These are phyloP conservation scores for Semibalanus balanoides DNA, from an alignment of 1,140 invertebrate species.

Conservation along the genomic window DNA sequence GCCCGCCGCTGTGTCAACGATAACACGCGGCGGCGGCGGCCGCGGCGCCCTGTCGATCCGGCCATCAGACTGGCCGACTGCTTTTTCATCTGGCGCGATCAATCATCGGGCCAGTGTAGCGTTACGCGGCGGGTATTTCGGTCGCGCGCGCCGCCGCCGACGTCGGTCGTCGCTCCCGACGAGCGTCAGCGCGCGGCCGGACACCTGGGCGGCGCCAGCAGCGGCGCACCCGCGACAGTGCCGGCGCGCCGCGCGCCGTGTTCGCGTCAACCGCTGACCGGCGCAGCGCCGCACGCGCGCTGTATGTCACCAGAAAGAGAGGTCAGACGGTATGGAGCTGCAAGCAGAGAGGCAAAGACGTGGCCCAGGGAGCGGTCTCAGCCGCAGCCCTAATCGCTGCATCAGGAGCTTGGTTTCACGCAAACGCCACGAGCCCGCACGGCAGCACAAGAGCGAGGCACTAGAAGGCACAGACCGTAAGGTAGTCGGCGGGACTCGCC, in stretches of 20 bases:
- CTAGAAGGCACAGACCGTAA: too few relatives aligned
- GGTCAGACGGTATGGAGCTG: too few relatives aligned
- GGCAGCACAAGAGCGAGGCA: too few relatives aligned
- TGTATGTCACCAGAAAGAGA: neutral
- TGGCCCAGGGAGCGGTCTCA: too few relatives aligned
- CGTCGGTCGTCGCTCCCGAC: neutral
- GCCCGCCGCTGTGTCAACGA: neutral
- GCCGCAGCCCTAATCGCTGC: too few relatives aligned
- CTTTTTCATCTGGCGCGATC: neutral
- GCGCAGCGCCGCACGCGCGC: too few relatives aligned
- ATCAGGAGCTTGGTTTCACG: too few relatives aligned
- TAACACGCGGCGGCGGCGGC: neutral
- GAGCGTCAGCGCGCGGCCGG: too few relatives aligned
- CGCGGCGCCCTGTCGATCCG: neutral
- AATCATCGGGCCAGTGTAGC: conserved; percentile 1
- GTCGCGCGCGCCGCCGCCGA: too few relatives aligned
- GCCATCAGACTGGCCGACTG: neutral
- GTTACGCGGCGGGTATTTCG: neutral
- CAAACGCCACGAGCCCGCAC: too few relatives aligned
- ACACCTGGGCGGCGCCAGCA: neutral
- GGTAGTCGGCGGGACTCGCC: too few relatives aligned
- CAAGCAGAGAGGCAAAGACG: too few relatives aligned
- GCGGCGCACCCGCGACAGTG: neutral
- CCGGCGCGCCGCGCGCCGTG: neutral
- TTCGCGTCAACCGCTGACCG: neutral